Percentiles rank a stretch among this genome's conserved stretches.
phyloP scores from a whole-genome alignment of 2,113 vertebrate species.

The Barnardius zonarius region DNA sequence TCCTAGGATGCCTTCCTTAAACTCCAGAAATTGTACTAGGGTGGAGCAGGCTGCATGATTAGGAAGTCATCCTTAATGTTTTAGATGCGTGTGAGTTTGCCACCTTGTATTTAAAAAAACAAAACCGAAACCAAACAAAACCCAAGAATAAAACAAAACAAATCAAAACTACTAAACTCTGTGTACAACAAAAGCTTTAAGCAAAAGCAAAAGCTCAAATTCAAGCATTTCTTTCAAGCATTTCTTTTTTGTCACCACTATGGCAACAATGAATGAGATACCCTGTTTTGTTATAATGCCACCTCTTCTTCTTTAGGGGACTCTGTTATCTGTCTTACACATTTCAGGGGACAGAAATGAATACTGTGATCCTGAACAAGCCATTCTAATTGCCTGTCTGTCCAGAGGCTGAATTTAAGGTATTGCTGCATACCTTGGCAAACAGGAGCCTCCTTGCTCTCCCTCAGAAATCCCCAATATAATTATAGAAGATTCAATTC shows the following conservation, averaged over 20 bases:
- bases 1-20: neutral
- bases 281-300: neutral
- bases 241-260: neutral
- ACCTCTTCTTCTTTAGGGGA: neutral
- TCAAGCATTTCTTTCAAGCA: neutral
- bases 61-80: neutral
- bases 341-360: neutral
- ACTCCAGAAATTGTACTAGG: neutral
- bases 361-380: neutral
- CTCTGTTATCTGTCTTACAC: neutral
- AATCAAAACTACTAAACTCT: neutral
- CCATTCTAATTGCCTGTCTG: neutral
- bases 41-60: neutral
- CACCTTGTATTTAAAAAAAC: neutral
- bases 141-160: neutral
- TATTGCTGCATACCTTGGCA: neutral
- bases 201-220: neutral
- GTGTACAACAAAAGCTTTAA: neutral
- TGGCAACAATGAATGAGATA: neutral
- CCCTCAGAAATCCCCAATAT: conserved; percentile 6
- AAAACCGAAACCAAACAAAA: neutral
- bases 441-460: neutral
- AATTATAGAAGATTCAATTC: conserved; percentile 33
- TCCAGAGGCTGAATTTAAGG: neutral
- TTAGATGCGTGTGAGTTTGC: neutral